Evolutionary conservation across 2,888 invertebrate genomes (phyloP).

Genomic region (Pollenia labialis): DNA sequence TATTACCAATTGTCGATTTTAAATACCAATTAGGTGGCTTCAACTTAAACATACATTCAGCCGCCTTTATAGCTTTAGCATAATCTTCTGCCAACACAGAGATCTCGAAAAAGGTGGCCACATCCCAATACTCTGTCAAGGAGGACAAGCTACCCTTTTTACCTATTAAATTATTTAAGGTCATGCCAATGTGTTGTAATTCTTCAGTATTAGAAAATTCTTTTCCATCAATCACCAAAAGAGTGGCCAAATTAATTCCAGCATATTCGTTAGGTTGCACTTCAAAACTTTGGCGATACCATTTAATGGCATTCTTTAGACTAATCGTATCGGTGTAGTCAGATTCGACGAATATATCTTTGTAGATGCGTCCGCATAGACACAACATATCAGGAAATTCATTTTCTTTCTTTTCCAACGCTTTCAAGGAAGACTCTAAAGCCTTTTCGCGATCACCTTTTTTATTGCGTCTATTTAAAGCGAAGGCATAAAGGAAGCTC

Average conservation of each 20-base stretch:
- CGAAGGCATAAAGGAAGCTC: slow-evolving; percentile 97
- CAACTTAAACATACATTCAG: slow-evolving; percentile 95
- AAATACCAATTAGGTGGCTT: slow-evolving; percentile 97
- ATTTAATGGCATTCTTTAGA: slow-evolving; percentile 95
- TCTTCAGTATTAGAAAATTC: slow-evolving; percentile 96
- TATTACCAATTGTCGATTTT: slow-evolving; percentile 98
- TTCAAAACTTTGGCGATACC: slow-evolving; percentile 99
- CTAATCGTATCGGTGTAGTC: slow-evolving; percentile 94
- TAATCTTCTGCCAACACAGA: slow-evolving; percentile 99
- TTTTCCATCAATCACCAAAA: slow-evolving; percentile 97
- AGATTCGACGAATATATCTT: slow-evolving; percentile 98
- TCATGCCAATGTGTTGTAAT: slow-evolving; percentile 96
- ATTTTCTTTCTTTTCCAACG: slow-evolving; percentile 96
- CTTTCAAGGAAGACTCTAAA: slow-evolving; percentile 94
- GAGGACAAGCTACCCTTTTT: slow-evolving; percentile 97
- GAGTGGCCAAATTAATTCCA: slow-evolving; percentile 98
- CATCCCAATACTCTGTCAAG: slow-evolving; percentile 99
- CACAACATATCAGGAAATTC: slow-evolving; percentile 99
- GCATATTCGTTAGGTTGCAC: slow-evolving; percentile 99
- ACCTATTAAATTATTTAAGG: slow-evolving; percentile 98
- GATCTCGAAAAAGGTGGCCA: slow-evolving; percentile 99
- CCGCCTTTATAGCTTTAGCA: slow-evolving; percentile 97
- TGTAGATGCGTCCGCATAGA: slow-evolving; percentile 98
- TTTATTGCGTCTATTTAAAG: slow-evolving; percentile 96
- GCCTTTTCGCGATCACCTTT: slow-evolving; percentile 98